These are phyloP conservation scores for Melanitta fusca DNA, from an alignment of 2,797 vertebrate genomes.

Conservation along the genomic window DNA sequence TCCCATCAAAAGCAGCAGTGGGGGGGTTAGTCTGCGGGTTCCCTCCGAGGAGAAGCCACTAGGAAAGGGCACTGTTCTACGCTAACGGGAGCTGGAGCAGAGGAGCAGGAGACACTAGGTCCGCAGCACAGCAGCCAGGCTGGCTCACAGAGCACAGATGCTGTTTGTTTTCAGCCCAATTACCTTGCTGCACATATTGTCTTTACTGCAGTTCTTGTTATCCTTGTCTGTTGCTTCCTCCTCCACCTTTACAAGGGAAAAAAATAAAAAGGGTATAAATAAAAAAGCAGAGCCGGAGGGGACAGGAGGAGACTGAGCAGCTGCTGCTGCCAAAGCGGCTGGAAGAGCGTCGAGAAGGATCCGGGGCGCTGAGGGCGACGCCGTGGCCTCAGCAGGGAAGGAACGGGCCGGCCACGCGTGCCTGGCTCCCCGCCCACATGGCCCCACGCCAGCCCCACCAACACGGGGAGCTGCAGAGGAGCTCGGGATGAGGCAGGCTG, in stretches of 20 bases:
- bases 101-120: not conserved
- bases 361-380: not conserved
- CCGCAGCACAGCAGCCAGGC: not conserved
- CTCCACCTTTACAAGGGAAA: slow-evolving; percentile 81
- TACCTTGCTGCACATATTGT: slow-evolving; percentile 92
- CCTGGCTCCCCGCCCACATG: no score
- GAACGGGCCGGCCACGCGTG: not conserved
- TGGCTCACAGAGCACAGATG: not conserved
- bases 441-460: no score
- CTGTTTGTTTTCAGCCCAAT: slow-evolving; percentile 13
- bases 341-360: not conserved
- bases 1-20: not conserved
- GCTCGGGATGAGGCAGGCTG: not conserved
- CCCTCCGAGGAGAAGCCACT: not conserved
- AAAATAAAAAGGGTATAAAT: not conserved
- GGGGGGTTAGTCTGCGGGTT: not conserved
- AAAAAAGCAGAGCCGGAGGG: not conserved
- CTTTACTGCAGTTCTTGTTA: slow-evolving; percentile 90
- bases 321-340: accelerated
- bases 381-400: not conserved
- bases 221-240: slow-evolving; percentile 89
- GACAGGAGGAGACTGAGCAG: not conserved
- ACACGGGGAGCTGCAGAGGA: not conserved
- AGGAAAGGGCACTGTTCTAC: not conserved
- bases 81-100: not conserved